These are phyloP conservation scores for Cynopterus brachyotis DNA, from an alignment of 2,113 vertebrate genomes.

Conservation along the genomic window DNA sequence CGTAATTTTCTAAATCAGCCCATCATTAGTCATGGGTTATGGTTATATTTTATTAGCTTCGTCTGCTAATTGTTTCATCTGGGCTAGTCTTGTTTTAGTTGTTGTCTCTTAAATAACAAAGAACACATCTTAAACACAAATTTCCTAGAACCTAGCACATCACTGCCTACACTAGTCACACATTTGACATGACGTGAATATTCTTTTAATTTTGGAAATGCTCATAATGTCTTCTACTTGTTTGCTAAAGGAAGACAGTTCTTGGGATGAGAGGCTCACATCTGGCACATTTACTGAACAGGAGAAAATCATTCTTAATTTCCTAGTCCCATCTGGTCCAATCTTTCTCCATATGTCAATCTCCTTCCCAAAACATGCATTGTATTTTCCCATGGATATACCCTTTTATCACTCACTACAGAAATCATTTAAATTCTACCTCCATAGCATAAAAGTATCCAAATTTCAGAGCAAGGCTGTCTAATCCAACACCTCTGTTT, in stretches of 20 bases:
- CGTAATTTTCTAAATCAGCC: not conserved
- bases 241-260: constrained; percentile 16
- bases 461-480: not conserved
- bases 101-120: not conserved
- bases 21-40: not conserved
- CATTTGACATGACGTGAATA: constrained; percentile 18
- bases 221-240: not conserved
- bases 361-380: not conserved
- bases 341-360: constrained; percentile 26
- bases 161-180: not conserved
- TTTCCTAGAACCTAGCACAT: constrained; percentile 2
- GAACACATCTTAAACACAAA: not conserved
- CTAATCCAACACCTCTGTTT: not conserved
- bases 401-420: not conserved
- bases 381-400: not conserved
- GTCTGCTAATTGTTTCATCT: not conserved
- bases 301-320: constrained; percentile 24
- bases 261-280: not conserved
- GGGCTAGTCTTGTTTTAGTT: not conserved
- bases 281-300: not conserved
- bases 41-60: not conserved
- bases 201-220: constrained; percentile 50
- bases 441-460: not conserved
- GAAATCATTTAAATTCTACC: not conserved
- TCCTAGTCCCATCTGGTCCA: constrained; percentile 40